Conservation (phyloP, 2,797 vertebrate genomes). For the Poecile montanus region DNA sequence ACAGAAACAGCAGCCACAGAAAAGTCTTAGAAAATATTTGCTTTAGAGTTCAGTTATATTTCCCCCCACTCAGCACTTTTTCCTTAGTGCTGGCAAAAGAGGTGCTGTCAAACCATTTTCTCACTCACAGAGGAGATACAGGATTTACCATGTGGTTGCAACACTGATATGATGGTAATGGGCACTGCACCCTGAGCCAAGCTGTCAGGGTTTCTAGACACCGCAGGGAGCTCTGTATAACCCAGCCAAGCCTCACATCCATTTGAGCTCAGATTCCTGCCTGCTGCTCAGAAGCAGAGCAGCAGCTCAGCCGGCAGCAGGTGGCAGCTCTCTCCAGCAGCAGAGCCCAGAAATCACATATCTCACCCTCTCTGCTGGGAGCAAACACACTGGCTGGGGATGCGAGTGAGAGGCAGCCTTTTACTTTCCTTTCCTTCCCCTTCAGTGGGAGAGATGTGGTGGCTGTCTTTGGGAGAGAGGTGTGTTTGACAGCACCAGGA, state of each 20-base stretch:
- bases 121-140: background rate
- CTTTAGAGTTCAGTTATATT: background rate
- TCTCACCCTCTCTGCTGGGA: background rate
- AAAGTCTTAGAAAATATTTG: background rate
- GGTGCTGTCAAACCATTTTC: background rate
- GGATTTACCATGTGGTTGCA: background rate
- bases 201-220: background rate
- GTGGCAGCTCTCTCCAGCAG: background rate
- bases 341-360: background rate
- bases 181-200: background rate
- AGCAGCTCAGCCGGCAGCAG: background rate
- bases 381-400: background rate
- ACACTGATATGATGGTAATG: background rate
- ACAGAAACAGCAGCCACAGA: rapidly evolving
- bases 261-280: background rate
- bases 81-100: background rate
- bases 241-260: background rate
- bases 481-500: background rate
- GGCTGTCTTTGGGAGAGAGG: background rate
- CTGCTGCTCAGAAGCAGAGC: background rate
- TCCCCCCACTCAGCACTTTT: background rate
- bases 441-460: background rate
- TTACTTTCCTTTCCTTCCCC: background rate
- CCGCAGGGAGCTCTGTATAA: background rate
- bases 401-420: background rate